Percentiles rank a stretch among this genome's conserved stretches.
Conservation (phyloP, 92 coral and sea anemone species). For the Meandrina meandrites region DNA sequence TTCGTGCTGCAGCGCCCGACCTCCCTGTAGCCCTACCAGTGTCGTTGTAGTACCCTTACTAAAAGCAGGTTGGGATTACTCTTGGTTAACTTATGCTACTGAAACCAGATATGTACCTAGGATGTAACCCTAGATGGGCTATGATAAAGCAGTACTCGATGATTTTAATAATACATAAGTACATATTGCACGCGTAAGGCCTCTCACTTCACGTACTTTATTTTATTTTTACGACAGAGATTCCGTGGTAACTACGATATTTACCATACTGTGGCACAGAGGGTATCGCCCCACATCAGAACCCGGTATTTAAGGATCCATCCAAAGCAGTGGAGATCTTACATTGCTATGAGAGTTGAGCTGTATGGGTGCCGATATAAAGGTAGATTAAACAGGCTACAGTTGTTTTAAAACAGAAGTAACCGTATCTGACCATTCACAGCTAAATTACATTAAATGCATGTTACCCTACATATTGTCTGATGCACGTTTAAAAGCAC, state of each 20-base stretch:
- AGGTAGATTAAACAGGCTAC: slow-evolving; percentile 28
- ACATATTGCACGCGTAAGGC: not conserved
- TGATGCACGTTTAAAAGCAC: no score
- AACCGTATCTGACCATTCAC: no score
- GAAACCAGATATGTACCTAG: not conserved
- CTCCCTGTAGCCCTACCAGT: no score
- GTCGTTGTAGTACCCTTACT: not conserved
- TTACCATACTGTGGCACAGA: slow-evolving; percentile 54
- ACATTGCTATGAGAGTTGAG: slow-evolving; percentile 68
- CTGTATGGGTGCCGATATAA: slow-evolving; percentile 69
- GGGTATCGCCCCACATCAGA: slow-evolving; percentile 60
- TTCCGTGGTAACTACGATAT: slow-evolving; percentile 71
- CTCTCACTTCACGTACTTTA: not conserved
- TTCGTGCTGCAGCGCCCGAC: no score
- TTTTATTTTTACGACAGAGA: slow-evolving; percentile 7
- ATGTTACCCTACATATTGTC: no score
- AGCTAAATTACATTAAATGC: no score
- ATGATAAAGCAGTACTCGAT: not conserved
- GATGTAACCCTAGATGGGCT: not conserved
- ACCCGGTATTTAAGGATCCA: slow-evolving; percentile 63
- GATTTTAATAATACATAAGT: not conserved
- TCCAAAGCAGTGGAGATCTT: slow-evolving; percentile 63
- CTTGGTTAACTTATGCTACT: not conserved
- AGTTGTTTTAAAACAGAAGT: no score
- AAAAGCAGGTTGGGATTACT: not conserved